Evolutionary conservation across 2,888 invertebrate species (phyloP), one percentile per base, ranked within the genome.

Genomic region (Ommatoiulus sabulosus): DNA sequence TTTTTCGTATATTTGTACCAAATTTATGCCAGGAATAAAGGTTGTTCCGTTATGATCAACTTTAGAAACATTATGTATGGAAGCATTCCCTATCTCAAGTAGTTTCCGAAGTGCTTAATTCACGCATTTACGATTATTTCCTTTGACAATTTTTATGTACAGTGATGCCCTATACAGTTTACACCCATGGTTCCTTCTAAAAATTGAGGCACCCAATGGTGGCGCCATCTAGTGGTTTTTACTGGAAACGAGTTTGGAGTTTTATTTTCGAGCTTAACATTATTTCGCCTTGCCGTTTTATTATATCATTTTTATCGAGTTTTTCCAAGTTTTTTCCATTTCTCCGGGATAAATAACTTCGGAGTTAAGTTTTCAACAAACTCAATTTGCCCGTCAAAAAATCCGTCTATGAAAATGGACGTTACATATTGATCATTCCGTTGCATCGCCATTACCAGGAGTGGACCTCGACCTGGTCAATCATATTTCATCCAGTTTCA

Each of bases 301-400:
- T 80, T 80, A 24, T 35, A 43, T 35, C 35, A 1, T 80, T 24
- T 80, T 80, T 80, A 80, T 80, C 35, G 80, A 80, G 80, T 80
- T 80, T 80, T 24, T 10, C 4, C 80, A 24, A 80, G 80, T 12
- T 15, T 43, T n/a, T 35, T 80, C 80, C 35, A 80, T 35, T 8
- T 80, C 35, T 35, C 35, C 35, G 15, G 80, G 80, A 80, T 72
- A 80, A 80, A 80, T 80, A 80, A 80, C 80, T 80, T 80, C 15
- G 35, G 80, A 80, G 80, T 80, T 80, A 80, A 80, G 80, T 80
- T 80, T 80, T 80, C 80, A 80, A 80, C 80, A 80, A 80, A 80
- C 80, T 80, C 80, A 80, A 80, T 80, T 80, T 80, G 15, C 35
- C 80, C 80, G 35, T 80, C 35, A 80, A 80, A 80, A 35, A 80